phyloP scores from a whole-genome alignment of 2,888 invertebrate genomes.

The Rapana venosa region DNA sequence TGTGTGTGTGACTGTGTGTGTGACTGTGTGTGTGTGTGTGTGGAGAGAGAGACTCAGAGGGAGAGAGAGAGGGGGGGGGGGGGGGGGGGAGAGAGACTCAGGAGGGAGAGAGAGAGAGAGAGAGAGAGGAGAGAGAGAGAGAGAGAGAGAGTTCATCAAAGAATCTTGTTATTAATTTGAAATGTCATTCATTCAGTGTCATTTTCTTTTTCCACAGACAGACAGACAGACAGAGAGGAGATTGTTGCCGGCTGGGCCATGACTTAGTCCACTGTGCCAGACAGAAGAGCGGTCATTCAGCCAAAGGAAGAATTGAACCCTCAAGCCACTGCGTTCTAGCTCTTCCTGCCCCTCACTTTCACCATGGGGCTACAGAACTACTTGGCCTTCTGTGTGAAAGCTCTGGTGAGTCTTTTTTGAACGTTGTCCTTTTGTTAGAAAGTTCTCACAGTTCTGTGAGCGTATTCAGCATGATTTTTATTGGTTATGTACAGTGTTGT shows the following conservation, averaged over 20 bases:
- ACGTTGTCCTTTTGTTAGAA: background rate
- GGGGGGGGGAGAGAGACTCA: background rate
- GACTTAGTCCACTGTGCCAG: background rate
- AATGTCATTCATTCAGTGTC: no score
- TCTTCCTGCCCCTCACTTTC: background rate
- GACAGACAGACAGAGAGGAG: background rate
- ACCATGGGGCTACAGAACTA: slow-evolving; percentile 33
- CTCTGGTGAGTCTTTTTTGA: slow-evolving; percentile 10
- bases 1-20: background rate
- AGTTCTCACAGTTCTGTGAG: background rate
- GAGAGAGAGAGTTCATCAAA: background rate
- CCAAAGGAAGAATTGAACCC: background rate
- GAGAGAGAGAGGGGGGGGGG: background rate
- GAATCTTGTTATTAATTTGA: background rate
- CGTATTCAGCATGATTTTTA: no score
- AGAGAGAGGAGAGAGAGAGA: background rate
- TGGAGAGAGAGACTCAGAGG: background rate
- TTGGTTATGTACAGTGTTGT: background rate
- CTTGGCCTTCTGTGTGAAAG: slow-evolving; percentile 23
- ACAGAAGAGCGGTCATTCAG: background rate
- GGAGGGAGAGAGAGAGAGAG: background rate
- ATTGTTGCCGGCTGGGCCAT: background rate
- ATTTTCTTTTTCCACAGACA: background rate
- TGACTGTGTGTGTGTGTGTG: background rate
- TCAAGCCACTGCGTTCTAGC: no score